These are phyloP conservation scores for Latrodectus geometricus DNA, from an alignment of 1,140 invertebrate species.

Conservation along the genomic window DNA sequence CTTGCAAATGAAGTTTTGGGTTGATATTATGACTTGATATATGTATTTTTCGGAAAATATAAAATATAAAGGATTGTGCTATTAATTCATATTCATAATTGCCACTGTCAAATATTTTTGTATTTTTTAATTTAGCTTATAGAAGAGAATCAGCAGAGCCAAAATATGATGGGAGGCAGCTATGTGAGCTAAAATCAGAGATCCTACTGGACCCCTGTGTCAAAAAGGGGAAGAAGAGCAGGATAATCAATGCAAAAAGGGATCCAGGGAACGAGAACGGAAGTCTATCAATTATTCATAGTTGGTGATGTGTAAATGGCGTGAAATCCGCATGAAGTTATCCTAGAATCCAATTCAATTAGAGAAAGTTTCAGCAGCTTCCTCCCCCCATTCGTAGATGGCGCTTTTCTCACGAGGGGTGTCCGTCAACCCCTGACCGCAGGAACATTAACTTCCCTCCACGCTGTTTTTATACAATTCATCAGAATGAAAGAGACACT, in stretches of 20 bases:
- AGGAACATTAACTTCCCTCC: constrained; percentile 27
- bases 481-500: background rate
- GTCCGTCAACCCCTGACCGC: constrained; percentile 28
- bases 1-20: no score
- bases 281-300: constrained; percentile 62
- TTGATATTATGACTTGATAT: no score
- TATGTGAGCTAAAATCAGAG: no score
- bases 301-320: constrained; percentile 53
- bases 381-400: constrained; percentile 27
- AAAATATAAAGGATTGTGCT: no score
- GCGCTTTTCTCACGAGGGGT: constrained; percentile 33
- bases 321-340: constrained; percentile 49
- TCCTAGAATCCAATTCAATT: constrained; percentile 42
- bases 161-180: no score
- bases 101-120: no score
- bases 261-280: constrained; percentile 1
- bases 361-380: constrained; percentile 25
- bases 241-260: background rate
- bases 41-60: no score
- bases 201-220: background rate
- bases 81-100: no score
- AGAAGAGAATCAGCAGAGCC: no score
- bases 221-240: background rate
- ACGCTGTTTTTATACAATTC: constrained; percentile 15
- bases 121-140: no score